phyloP scores from a whole-genome alignment of 2,797 vertebrate species.

The Picus viridis region DNA sequence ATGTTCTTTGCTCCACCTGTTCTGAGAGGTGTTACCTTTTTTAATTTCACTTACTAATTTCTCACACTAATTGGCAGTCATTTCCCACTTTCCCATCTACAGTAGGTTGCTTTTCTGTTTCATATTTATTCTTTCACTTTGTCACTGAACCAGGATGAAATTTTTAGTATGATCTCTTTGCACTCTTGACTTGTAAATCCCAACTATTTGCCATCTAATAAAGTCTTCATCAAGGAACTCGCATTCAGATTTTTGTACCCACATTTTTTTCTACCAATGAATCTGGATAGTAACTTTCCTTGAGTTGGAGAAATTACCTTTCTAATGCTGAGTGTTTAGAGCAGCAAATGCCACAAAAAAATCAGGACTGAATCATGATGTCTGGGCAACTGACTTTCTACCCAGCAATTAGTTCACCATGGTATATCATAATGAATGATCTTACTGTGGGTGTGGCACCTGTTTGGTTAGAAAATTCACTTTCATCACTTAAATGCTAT shows the following conservation, averaged over 20 bases:
- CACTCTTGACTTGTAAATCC: neutral
- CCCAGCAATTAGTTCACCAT: neutral
- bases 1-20: neutral
- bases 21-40: neutral
- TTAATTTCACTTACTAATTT: neutral
- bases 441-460: neutral
- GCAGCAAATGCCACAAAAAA: neutral
- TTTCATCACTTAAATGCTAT: neutral
- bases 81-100: neutral
- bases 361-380: neutral
- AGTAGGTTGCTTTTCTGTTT: neutral
- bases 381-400: neutral
- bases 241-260: neutral
- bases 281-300: neutral
- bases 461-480: neutral
- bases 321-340: neutral
- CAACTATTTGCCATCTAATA: neutral
- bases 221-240: neutral
- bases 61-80: neutral
- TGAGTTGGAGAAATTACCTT: neutral
- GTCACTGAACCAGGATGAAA: neutral
- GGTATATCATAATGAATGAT: neutral
- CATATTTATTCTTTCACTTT: neutral
- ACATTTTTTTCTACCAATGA: neutral
- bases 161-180: neutral